phyloP scores from a whole-genome alignment of 1,140 invertebrate genomes.

The Holotrichia oblita region DNA sequence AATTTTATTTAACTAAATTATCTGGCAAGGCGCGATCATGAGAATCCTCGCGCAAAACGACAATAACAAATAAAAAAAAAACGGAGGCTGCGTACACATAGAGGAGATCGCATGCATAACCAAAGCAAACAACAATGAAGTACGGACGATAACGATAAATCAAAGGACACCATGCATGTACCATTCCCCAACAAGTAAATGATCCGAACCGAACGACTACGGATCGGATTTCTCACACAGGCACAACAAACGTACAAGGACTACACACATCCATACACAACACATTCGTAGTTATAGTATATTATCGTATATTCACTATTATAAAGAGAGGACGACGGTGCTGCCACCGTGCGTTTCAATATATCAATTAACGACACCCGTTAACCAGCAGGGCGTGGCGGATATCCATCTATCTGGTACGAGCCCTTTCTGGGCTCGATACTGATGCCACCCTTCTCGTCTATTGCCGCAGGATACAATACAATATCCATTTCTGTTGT shows the following conservation, averaged over 20 bases:
- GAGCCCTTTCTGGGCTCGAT: constrained; percentile 3
- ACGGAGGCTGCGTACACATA: too few species aligned
- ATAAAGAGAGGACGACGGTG: neutral
- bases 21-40: too few species aligned
- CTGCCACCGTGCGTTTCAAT: constrained; percentile 14
- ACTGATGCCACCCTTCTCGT: neutral
- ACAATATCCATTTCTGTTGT: neutral
- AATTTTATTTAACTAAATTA: too few species aligned
- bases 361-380: constrained; percentile 43
- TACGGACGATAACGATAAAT: too few species aligned
- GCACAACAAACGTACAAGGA: too few species aligned
- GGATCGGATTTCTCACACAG: constrained; percentile 4
- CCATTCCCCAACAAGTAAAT: neutral
- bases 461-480: neutral
- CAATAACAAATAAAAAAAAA: too few species aligned
- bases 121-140: too few species aligned
- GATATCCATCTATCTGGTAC: constrained; percentile 31
- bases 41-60: too few species aligned
- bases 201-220: neutral
- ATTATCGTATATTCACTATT: neutral
- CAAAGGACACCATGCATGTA: too few species aligned
- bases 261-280: neutral
- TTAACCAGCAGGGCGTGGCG: constrained; percentile 42
- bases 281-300: too few species aligned
- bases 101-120: too few species aligned